These are phyloP conservation scores for Candoia aspera DNA, from an alignment of 2,113 vertebrate species.

Conservation along the genomic window DNA sequence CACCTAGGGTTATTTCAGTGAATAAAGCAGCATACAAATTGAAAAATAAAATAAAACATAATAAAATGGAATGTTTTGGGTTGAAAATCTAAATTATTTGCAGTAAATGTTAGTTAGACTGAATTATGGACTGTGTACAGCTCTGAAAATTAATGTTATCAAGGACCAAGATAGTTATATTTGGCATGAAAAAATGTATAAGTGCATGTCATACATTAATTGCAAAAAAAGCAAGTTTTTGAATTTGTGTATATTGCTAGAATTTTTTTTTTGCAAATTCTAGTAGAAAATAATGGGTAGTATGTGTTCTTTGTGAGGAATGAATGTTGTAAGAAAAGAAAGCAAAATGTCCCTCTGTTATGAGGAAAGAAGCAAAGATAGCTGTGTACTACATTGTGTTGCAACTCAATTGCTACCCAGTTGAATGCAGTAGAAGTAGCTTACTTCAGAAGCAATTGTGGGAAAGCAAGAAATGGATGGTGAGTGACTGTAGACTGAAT, in stretches of 20 bases:
- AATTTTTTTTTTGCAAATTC: not conserved
- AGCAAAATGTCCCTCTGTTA: not conserved
- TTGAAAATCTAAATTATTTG: not conserved
- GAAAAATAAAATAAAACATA: not conserved
- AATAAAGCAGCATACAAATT: not conserved
- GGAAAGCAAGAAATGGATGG: not conserved
- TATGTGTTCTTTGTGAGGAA: not conserved
- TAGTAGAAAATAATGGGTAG: not conserved
- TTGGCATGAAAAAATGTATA: not conserved
- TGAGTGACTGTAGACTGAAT: not conserved
- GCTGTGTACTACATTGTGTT: not conserved
- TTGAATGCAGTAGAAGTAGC: not conserved
- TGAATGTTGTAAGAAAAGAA: not conserved
- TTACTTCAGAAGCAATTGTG: not conserved
- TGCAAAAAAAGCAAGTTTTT: not conserved
- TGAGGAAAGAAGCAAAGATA: not conserved
- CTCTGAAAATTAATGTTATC: not conserved
- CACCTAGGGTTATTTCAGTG: not conserved
- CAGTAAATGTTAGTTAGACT: not conserved
- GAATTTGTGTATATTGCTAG: not conserved
- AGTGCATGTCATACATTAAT: not conserved
- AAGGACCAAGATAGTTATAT: not conserved
- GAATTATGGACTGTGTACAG: not conserved
- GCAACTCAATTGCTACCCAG: not conserved
- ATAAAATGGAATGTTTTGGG: not conserved